Conservation (phyloP, 1,140 invertebrate genomes). For the Diachasmimorpha longicaudata region DNA sequence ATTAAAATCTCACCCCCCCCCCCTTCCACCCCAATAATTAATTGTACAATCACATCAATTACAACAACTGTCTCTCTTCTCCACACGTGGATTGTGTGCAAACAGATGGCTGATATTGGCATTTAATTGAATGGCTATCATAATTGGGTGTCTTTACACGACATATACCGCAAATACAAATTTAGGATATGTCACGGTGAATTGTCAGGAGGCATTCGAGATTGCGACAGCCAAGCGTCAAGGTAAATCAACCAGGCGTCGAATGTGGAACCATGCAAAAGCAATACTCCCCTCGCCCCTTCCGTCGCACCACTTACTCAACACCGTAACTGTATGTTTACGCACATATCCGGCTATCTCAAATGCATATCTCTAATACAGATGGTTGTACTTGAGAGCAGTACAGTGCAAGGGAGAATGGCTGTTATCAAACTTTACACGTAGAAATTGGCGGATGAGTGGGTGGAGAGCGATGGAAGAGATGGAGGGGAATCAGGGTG, state of each 20-base stretch:
- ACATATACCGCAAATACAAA: slow-evolving; percentile 4
- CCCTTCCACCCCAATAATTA: no score
- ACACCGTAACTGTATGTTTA: slow-evolving; percentile 14
- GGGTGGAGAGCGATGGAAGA: neutral
- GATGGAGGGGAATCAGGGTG: neutral
- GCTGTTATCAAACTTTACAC: slow-evolving; percentile 28
- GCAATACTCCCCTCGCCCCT: neutral
- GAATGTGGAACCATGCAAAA: slow-evolving; percentile 9
- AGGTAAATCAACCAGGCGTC: slow-evolving; percentile 25
- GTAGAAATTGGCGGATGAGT: neutral
- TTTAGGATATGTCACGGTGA: neutral
- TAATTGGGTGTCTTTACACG: slow-evolving; percentile 18
- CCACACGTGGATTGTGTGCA: no score
- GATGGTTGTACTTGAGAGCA: neutral
- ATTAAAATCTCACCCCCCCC: no score
- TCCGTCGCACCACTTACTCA: slow-evolving; percentile 1
- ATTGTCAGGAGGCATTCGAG: slow-evolving; percentile 6
- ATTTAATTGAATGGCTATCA: slow-evolving; percentile 16
- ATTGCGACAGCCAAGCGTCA: slow-evolving; percentile 4
- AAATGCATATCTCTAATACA: neutral
- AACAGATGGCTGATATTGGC: no score
- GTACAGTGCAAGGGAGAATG: slow-evolving; percentile 2
- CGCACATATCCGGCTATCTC: neutral
- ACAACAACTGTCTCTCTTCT: no score
- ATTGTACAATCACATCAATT: no score